A percentile compares a stretch with the other conserved stretches of the same genome.
Evolutionary conservation across 2,113 vertebrate genomes (phyloP).

Genomic region (Brachypodius melanocephalos): DNA sequence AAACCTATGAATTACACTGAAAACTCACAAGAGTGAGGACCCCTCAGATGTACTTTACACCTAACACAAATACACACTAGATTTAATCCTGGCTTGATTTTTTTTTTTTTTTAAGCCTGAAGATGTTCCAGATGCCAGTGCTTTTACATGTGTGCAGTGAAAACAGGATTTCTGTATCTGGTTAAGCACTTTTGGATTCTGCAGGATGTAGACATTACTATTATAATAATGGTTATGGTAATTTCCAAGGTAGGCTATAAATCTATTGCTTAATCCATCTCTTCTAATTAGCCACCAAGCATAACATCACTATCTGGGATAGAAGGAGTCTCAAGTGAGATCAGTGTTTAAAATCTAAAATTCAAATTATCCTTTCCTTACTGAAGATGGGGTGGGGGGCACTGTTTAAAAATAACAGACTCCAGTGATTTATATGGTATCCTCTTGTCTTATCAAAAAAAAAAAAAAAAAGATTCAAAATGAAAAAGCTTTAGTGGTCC

Average conservation of each 20-base stretch:
- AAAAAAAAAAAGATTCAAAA: background rate
- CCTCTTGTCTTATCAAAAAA: slow-evolving; percentile 11
- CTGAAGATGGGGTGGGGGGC: background rate
- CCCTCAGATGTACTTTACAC: background rate
- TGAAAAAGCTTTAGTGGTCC: slow-evolving; percentile 11
- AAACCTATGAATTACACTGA: background rate
- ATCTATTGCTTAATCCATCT: background rate
- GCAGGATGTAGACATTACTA: background rate
- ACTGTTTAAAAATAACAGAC: slow-evolving; percentile 27
- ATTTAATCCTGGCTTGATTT: background rate
- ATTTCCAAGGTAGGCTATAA: slow-evolving; percentile 12
- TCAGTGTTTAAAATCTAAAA: slow-evolving; percentile 34
- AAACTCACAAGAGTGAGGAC: background rate
- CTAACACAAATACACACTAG: background rate
- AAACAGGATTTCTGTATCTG: background rate
- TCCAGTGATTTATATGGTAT: background rate
- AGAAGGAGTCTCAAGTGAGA: background rate
- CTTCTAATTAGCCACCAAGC: slow-evolving; percentile 33
- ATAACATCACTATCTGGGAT: background rate
- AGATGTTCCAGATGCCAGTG: background rate
- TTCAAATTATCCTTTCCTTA: background rate
- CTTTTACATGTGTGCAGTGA: background rate
- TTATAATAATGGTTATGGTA: background rate
- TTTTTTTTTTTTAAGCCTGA: background rate
- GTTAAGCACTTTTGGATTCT: background rate